Evolutionary conservation across 1,140 invertebrate species (phyloP).

Genomic region (Achroia grisella): DNA sequence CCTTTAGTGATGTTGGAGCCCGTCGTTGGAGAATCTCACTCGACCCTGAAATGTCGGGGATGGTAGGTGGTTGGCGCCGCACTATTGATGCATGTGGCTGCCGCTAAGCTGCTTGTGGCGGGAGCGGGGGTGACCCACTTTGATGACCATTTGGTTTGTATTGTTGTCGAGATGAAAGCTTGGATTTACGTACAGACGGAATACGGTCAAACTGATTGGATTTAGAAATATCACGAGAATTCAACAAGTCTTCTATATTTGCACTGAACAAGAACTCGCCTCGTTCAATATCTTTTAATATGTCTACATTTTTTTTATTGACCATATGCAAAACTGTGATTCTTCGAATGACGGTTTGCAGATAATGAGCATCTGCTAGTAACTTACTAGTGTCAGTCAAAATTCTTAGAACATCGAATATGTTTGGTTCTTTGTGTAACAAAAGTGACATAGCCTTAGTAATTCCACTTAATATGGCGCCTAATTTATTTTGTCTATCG

Average conservation of each 20-base stretch:
- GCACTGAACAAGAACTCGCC: slow-evolving; percentile 9
- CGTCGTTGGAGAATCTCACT: no score
- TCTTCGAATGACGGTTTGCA: slow-evolving; percentile 6
- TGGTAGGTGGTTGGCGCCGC: no score
- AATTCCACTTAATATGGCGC: not conserved
- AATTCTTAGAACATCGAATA: slow-evolving; percentile 2
- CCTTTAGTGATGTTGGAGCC: no score
- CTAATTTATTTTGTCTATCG: slow-evolving; percentile 9
- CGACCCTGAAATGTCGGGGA: no score
- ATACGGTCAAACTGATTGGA: no score
- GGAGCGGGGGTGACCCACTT: no score
- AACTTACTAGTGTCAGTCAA: slow-evolving; percentile 6
- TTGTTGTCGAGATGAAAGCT: no score
- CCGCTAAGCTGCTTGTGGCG: no score
- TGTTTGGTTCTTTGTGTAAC: slow-evolving; percentile 1
- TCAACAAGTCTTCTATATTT: slow-evolving; percentile 6
- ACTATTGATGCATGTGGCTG: no score
- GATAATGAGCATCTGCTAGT: slow-evolving; percentile 6
- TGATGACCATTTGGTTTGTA: no score
- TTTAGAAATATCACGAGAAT: slow-evolving; percentile 1
- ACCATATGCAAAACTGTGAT: slow-evolving; percentile 5
- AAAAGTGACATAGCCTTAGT: slow-evolving; percentile 5
- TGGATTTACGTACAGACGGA: no score
- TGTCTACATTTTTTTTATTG: slow-evolving; percentile 3
- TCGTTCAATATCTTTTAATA: slow-evolving; percentile 9